These are phyloP conservation scores for Eupeodes luniger DNA, from an alignment of 2,888 invertebrate genomes.

Conservation along the genomic window DNA sequence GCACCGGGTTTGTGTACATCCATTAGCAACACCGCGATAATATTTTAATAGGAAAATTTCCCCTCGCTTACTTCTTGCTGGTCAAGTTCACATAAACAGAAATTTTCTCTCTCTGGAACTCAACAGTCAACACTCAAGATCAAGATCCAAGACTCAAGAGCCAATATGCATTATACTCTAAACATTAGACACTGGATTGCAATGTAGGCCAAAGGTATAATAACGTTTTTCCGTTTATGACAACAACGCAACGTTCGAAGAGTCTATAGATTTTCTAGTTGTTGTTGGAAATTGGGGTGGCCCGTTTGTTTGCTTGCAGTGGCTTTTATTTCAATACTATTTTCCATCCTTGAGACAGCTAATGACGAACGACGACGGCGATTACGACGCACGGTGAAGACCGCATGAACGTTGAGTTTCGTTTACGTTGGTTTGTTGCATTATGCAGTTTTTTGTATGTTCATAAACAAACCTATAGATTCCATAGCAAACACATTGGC, in stretches of 20 bases:
- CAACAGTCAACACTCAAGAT: not conserved
- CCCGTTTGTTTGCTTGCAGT: conserved; percentile 62
- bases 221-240: conserved; percentile 73
- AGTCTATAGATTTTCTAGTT: conserved; percentile 50
- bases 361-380: not conserved
- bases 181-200: conserved; percentile 19
- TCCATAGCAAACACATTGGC: not conserved
- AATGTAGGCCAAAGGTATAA: conserved; percentile 75
- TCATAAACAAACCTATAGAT: conserved; percentile 7
- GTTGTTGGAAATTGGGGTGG: conserved; percentile 32
- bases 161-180: conserved; percentile 31
- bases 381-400: not conserved
- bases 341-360: conserved; percentile 2
- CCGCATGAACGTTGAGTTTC: conserved; percentile 26
- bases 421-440: conserved; percentile 35
- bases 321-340: conserved; percentile 27
- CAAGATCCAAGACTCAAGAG: conserved; percentile 50
- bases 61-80: conserved; percentile 59
- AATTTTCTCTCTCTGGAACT: conserved; percentile 47
- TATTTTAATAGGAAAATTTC: conserved; percentile 43
- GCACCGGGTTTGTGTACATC: not conserved
- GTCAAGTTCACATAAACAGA: conserved; percentile 72
- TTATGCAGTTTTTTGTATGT: not conserved
- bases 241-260: conserved; percentile 54
- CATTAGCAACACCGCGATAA: conserved; percentile 1